Base-by-base conservation (phyloP, 1,140 invertebrate genomes). In the Monochamus saltuarius region DNA sequence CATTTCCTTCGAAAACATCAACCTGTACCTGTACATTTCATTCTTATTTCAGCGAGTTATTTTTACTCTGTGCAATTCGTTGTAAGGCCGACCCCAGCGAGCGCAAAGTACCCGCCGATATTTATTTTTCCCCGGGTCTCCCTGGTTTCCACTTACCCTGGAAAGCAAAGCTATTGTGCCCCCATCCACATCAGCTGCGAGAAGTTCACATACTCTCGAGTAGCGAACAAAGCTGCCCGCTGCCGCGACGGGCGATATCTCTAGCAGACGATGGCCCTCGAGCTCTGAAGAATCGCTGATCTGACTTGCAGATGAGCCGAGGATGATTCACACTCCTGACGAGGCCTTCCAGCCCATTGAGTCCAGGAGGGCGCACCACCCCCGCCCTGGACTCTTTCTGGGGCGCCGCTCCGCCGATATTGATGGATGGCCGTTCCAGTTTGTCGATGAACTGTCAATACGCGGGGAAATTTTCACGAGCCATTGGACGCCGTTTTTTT, bases 311-410 rank as follows among this genome's bases (percentile, higher is more conserved):
- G 65, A 66, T 66, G 65, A 66, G 65, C 14, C 55, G 29, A 29
- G 42, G 56, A 62, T 66, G 65, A 66, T 66, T 66, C 65, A 66
- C 65, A 66, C 65, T 66, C 62, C 65, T 66, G 65, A 58, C 61
- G 65, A 66, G 56, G 65, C 59, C 61, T 66, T 66, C 61, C 65
- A 66, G 57, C 58, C 54, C 65, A 66, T 66, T 66, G 65, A 66
- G 61, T 61, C 43, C 54, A 58, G 57, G 53, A 66, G 61, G 47
- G 58, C 56, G 47, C 42, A 35, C 47, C 56, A 42, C 35, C 47
- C 35, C 36, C 43, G 47, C 14, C 46, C 43, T 40, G 35, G 52
- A 54, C 16, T 11, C 52, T 40, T 54, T 19, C 10, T 54, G 11
- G n/a, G 13, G 38, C 35, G 52, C 39, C 52, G 52, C 13, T 54